Base-by-base conservation (phyloP, 1,140 invertebrate species). In the Ostrea denselamellosa region DNA sequence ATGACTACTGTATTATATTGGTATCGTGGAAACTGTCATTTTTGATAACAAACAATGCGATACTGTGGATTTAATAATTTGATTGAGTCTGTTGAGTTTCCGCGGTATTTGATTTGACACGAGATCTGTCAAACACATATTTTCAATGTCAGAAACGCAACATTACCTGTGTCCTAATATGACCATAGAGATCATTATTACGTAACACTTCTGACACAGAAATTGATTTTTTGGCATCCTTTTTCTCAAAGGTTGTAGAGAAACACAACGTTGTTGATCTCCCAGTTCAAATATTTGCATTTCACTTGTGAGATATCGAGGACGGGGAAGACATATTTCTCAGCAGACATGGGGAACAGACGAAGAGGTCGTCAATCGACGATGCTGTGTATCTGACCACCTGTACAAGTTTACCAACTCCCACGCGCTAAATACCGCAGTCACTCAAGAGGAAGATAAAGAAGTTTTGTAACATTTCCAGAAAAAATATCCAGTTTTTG, bases 231-330 rank as follows among this genome's bases (percentile, higher is more conserved):
- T 10, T 34, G 22, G 14, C 56, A 77, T 77, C 68, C 12, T 28
- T 77, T 77, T 25, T 62, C 5, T 28, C 14, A 25, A 34, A 25
- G 25, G 25, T 25, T 77, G 28, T 34, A 77, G 25, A 77, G 68
- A 77, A 77, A 77, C 10, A 77, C 68, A 77, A 34, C 28, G 68
- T 28, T 77, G 68, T 77, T 77, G 68, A 77, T 77, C 68, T 77
- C 68, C 68, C 28, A 44, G 25, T 77, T 77, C 68, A 77, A 77
- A 77, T 77, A 77, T 77, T 77, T 14, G 14, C 68, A 77, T 77
- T 77, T 77, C 68, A 77, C 68, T 77, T 34, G 68, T 77, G 25
- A 25, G 68, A 77, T 77, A 77, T 17, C 68, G 25, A 77, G 68
- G 28, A 34, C 68, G 28, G 14, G 28, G 25, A 77, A 77, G 68